These are phyloP conservation scores for Antheraea pernyi DNA, from an alignment of 1,140 invertebrate species.

Conservation along the genomic window DNA sequence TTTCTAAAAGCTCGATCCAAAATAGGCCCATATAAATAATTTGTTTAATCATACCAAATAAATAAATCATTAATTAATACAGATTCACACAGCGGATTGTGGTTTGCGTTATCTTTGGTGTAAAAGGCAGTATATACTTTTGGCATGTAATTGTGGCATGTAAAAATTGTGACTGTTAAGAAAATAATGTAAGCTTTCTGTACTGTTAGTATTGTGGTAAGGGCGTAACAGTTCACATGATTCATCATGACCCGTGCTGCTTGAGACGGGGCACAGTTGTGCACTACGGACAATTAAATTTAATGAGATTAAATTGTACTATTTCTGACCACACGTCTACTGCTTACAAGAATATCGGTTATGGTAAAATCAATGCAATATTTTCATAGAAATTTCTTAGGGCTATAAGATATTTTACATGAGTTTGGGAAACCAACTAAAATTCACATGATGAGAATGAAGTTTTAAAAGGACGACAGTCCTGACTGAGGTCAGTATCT, in stretches of 20 bases:
- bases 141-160: background rate
- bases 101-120: too few relatives aligned
- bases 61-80: too few relatives aligned
- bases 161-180: too few relatives aligned
- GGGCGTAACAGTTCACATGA: slow-evolving; percentile 30
- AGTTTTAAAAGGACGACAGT: too few relatives aligned
- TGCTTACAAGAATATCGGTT: background rate
- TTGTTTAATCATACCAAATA: too few relatives aligned
- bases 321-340: slow-evolving; percentile 62
- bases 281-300: slow-evolving; percentile 71
- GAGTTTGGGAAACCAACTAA: background rate
- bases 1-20: too few relatives aligned
- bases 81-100: too few relatives aligned
- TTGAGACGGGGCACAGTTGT: slow-evolving; percentile 56
- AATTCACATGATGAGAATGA: background rate
- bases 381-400: background rate
- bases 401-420: background rate
- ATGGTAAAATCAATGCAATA: background rate
- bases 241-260: slow-evolving; percentile 57
- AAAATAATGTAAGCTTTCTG: background rate
- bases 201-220: background rate
- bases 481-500: too few relatives aligned
- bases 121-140: too few relatives aligned
- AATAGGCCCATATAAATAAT: too few relatives aligned
- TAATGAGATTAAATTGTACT: slow-evolving; percentile 72